A percentile compares a stretch with the other conserved stretches of the same genome.
phyloP scores from a whole-genome alignment of 64 coral and sea anemone species.

The Actinia equina region DNA sequence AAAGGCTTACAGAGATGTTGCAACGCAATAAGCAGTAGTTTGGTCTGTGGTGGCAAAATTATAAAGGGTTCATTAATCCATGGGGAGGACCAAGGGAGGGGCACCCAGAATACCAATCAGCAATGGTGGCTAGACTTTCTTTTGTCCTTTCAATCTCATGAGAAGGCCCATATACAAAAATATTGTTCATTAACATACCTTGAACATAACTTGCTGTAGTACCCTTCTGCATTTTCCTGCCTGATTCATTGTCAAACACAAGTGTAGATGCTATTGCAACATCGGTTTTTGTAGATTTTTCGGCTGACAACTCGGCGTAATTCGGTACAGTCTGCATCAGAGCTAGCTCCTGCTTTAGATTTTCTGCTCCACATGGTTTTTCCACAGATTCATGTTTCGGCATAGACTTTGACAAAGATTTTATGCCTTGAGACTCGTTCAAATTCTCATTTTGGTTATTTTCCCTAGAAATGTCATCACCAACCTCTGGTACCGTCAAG shows the following conservation, averaged over 20 bases:
- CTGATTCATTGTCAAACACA: not conserved
- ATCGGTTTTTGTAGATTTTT: too few species aligned
- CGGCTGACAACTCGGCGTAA: not conserved
- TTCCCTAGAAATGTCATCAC: not conserved
- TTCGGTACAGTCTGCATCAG: not conserved
- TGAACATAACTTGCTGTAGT: not conserved
- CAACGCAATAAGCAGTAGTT: too few species aligned
- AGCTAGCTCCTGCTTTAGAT: not conserved
- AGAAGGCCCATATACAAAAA: too few species aligned
- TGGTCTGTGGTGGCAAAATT: too few species aligned
- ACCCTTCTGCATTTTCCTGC: not conserved
- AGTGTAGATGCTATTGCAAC: too few species aligned
- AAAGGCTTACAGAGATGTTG: too few species aligned
- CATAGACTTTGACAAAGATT: not conserved
- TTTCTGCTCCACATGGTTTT: not conserved
- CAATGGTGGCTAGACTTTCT: too few species aligned
- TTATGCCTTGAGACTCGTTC: too few species aligned
- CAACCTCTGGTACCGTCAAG: not conserved
- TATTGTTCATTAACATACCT: not conserved
- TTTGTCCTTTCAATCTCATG: too few species aligned
- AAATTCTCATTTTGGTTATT: not conserved
- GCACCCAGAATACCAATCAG: too few species aligned
- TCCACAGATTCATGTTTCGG: not conserved
- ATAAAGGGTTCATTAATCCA: too few species aligned
- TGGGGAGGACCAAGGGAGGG: too few species aligned